A percentile compares a stretch with the other conserved stretches of the same genome.
These are phyloP conservation scores for Ectropis crepuscularia DNA, from an alignment of 2,888 invertebrate species.

Conservation along the genomic window DNA sequence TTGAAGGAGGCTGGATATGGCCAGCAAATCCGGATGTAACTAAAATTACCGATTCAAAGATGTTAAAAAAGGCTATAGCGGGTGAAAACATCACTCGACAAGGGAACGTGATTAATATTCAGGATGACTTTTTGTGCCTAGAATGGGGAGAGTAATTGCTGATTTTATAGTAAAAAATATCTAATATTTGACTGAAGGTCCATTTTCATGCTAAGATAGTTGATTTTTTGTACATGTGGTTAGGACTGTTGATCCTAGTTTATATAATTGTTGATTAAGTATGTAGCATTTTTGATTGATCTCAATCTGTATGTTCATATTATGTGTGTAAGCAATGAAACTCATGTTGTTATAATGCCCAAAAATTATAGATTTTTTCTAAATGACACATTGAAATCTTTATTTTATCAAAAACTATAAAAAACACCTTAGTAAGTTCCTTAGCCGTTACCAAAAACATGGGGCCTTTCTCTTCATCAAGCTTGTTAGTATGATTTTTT, in stretches of 20 bases:
- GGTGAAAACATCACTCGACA: conserved; percentile 35
- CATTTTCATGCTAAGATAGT: conserved; percentile 1
- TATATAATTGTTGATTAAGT: conserved; percentile 5
- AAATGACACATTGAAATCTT: conserved; percentile 14
- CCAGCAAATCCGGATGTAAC: conserved; percentile 32
- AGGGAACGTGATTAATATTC: conserved; percentile 32
- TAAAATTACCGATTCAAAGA: conserved; percentile 24
- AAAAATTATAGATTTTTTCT: conserved; percentile 21
- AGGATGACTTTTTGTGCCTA: conserved; percentile 32
- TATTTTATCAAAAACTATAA: conserved; percentile 12
- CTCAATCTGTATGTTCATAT: conserved; percentile 10
- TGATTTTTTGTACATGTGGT: conserved; percentile 1
- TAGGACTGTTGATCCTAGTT: conserved; percentile 7
- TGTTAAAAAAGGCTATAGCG: conserved; percentile 26
- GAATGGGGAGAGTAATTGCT: conserved; percentile 25
- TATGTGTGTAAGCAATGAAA: conserved; percentile 17
- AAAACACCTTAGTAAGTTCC: conserved; percentile 8
- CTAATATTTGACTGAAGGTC: no score
- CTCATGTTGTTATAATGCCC: conserved; percentile 19
- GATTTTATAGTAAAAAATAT: conserved; percentile 15
- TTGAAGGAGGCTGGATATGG: conserved; percentile 35
- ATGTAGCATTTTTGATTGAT: conserved; percentile 4
- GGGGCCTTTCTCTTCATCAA: conserved; percentile 18
- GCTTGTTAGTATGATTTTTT: conserved; percentile 19
- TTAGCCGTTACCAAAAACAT: conserved; percentile 13